Base-by-base conservation (phyloP, 2,888 invertebrate genomes). In the Isotomurus palustris region DNA sequence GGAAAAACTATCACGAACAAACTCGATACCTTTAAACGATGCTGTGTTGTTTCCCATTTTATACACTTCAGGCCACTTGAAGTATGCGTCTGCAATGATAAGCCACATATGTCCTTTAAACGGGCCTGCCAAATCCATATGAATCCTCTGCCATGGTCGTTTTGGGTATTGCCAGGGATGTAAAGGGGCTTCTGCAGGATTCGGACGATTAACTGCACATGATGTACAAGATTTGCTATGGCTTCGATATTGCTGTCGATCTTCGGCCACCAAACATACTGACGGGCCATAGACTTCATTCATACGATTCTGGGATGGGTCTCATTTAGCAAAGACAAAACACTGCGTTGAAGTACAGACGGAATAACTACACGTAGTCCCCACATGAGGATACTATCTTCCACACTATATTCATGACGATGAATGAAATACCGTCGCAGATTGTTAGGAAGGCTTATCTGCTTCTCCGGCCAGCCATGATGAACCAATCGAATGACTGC, bases 291-390 rank as follows among this genome's bases (percentile, higher is more conserved):
- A 10, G 32, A 8, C 14, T 32, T 32, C 32, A 32, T 32, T 32
- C 32, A 12, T 14, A 32, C 32, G 8, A 32, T 32, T 32, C 32
- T 14, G 8, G 32, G 32, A 32, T 22, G 14, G 3, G 27, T n/a
- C 45, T 17, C 10, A 8, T 6, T 45, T 2, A 57, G 35, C 14
- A 41, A 14, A 2, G 5, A 12, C 2, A 62, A 53, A 6, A 53
- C 12, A 12, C 45, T 25, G 1, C 44, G 10, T 25, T 52, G 44
- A 3, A 51, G 60, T 29, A 27, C 29, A 21, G 21, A 19, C 1
- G 63, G 58, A 12, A 61, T 43, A 21, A 63, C 24, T 5, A 64
- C 55, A 3, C 64, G 52, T 0, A 53, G 19, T 12, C 56, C 62
- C 45, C 56, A 59, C 47, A 62, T 40, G 10, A 64, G 24, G 2